A percentile compares a stretch with the other conserved stretches of the same genome.
Evolutionary conservation across 2,888 invertebrate genomes (phyloP).

Genomic region (Trypoxylon attenuatum): DNA sequence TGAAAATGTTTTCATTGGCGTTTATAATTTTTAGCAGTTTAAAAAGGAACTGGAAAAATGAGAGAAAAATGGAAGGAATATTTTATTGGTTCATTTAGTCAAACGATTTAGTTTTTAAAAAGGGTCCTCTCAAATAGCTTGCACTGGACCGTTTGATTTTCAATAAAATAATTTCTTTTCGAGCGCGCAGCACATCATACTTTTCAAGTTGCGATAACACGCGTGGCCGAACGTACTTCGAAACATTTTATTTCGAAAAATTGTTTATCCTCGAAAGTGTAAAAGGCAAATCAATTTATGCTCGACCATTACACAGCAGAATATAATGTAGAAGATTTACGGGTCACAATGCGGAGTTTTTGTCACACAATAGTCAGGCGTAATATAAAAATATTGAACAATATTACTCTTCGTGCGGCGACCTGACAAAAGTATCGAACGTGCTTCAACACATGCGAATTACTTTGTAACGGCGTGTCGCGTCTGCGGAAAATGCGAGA

Average conservation of each 20-base stretch:
- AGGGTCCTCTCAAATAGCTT: too few species aligned
- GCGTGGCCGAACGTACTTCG: neutral
- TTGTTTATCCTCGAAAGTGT: neutral
- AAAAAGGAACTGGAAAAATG: too few species aligned
- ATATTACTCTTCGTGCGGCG: neutral
- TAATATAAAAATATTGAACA: slow-evolving; percentile 16
- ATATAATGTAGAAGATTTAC: neutral
- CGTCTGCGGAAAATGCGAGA: slow-evolving; percentile 37
- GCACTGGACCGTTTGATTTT: too few species aligned
- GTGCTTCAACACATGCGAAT: slow-evolving; percentile 33
- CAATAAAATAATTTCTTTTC: too few species aligned
- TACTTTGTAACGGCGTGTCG: slow-evolving; percentile 33
- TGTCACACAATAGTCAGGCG: neutral
- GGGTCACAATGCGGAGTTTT: neutral
- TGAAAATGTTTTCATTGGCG: too few species aligned
- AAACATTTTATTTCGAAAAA: neutral
- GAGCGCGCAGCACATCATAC: too few species aligned
- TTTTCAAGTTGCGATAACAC: too few species aligned
- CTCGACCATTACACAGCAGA: neutral
- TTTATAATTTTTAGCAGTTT: too few species aligned
- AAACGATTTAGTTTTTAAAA: too few species aligned
- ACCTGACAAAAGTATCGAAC: slow-evolving; percentile 22
- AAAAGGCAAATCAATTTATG: neutral
- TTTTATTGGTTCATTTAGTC: too few species aligned
- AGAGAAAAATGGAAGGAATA: too few species aligned